Conservation (phyloP, 1,140 invertebrate genomes). For the Drosophila takahashii region DNA sequence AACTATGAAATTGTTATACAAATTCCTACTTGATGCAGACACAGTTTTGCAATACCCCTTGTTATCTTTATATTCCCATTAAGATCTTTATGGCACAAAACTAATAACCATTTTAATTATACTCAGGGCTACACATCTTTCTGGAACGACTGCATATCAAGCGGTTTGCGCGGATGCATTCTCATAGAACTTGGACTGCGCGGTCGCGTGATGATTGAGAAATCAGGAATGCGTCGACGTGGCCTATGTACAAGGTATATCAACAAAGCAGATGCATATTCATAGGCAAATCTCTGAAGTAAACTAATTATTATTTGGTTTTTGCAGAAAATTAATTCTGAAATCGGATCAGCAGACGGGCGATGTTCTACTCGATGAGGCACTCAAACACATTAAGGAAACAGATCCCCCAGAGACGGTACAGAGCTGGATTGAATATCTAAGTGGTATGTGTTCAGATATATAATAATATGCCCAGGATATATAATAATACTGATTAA, state of each 20-base stretch:
- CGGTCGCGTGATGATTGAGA: conserved; percentile 97
- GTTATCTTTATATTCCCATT: not conserved
- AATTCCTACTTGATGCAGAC: not conserved
- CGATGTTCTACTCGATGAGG: conserved; percentile 99
- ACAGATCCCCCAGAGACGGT: conserved; percentile 98
- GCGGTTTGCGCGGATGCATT: conserved; percentile 98
- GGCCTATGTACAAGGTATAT: conserved; percentile 92
- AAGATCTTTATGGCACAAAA: not conserved
- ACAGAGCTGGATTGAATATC: conserved; percentile 99
- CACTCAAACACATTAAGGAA: conserved; percentile 98
- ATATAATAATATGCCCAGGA: conserved; percentile 37
- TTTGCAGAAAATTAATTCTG: conserved; percentile 86
- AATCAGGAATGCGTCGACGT: conserved; percentile 97
- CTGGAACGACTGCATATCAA: conserved; percentile 99
- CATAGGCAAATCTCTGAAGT: not conserved
- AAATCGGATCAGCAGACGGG: conserved; percentile 96
- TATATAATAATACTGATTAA: conserved; percentile 51
- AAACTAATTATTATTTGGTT: not conserved
- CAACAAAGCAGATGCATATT: not conserved
- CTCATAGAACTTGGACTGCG: conserved; percentile 98
- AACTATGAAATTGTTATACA: not conserved
- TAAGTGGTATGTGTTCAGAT: conserved; percentile 92
- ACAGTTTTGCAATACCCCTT: not conserved
- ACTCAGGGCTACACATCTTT: conserved; percentile 99
- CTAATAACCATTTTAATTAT: not conserved